A percentile compares a stretch with the other conserved stretches of the same genome.
phyloP scores from a whole-genome alignment of 2,113 vertebrate genomes.

The Parotia lawesii region DNA sequence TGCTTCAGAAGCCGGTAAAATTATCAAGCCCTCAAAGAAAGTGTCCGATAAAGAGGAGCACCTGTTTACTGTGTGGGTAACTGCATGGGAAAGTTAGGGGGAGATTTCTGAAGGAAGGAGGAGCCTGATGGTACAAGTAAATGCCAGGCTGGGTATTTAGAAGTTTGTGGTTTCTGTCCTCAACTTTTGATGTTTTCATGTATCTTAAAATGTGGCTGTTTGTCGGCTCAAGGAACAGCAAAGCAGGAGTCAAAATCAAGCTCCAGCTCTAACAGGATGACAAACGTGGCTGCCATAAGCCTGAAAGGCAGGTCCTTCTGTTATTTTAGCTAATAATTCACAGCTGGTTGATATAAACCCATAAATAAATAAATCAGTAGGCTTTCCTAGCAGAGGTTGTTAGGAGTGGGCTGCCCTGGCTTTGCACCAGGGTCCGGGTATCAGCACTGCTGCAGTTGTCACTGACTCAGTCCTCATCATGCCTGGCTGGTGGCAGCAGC shows the following conservation, averaged over 20 bases:
- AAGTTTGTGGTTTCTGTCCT: background rate
- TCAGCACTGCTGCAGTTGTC: background rate
- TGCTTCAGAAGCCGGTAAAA: background rate
- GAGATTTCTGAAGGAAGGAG: background rate
- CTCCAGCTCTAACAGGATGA: background rate
- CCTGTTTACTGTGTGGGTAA: fast-evolving
- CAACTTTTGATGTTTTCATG: background rate
- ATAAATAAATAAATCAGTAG: background rate
- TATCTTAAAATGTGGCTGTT: background rate
- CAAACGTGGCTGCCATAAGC: background rate
- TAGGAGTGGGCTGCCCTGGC: background rate
- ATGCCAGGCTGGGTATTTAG: background rate
- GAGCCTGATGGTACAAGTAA: background rate
- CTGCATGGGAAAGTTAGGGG: background rate
- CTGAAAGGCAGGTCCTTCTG: background rate
- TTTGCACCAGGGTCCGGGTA: background rate
- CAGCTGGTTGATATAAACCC: background rate
- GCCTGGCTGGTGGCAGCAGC: background rate
- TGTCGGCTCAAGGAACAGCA: background rate
- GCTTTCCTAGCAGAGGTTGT: background rate
- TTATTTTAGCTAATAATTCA: background rate
- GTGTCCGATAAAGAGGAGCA: background rate
- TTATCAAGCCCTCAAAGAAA: background rate
- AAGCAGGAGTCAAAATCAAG: background rate
- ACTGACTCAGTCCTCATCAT: background rate